These are phyloP conservation scores for Drosophila meridiana DNA, from an alignment of 2,888 invertebrate species.

Conservation along the genomic window DNA sequence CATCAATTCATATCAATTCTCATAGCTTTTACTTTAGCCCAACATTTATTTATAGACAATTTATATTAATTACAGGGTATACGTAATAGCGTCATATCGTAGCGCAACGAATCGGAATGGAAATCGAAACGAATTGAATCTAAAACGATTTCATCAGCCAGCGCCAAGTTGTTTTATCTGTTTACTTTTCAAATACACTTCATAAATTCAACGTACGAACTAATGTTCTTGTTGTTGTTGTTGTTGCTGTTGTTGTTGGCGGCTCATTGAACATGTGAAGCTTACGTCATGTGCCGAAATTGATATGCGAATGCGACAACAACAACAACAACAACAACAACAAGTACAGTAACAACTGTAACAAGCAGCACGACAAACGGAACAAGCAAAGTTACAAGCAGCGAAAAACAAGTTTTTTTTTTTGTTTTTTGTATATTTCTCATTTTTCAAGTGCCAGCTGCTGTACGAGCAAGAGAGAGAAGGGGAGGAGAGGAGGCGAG, in stretches of 20 bases:
- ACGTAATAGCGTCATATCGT: neutral
- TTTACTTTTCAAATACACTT: conserved; percentile 58
- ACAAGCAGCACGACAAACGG: conserved; percentile 30
- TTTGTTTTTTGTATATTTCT: conserved; percentile 2
- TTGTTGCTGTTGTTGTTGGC: conserved; percentile 44
- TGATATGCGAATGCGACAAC: conserved; percentile 69
- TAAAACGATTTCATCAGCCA: conserved; percentile 31
- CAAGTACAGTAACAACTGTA: conserved; percentile 40
- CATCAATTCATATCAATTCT: neutral
- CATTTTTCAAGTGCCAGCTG: conserved; percentile 9
- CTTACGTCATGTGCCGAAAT: conserved; percentile 79
- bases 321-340: conserved; percentile 37
- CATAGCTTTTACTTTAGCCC: neutral
- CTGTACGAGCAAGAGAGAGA: neutral
- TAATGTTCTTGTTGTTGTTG: conserved; percentile 26
- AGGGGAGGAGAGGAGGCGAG: neutral
- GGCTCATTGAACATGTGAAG: conserved; percentile 73
- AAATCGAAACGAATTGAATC: conserved; percentile 35
- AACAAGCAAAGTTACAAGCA: conserved; percentile 51
- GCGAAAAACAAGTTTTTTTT: conserved; percentile 50
- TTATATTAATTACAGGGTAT: conserved; percentile 18
- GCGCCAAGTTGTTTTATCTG: conserved; percentile 48
- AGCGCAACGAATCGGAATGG: conserved; percentile 21
- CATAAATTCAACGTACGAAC: conserved; percentile 40
- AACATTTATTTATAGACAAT: neutral